Base-by-base conservation (phyloP, 1,140 invertebrate genomes). In the Phthorimaea operculella region DNA sequence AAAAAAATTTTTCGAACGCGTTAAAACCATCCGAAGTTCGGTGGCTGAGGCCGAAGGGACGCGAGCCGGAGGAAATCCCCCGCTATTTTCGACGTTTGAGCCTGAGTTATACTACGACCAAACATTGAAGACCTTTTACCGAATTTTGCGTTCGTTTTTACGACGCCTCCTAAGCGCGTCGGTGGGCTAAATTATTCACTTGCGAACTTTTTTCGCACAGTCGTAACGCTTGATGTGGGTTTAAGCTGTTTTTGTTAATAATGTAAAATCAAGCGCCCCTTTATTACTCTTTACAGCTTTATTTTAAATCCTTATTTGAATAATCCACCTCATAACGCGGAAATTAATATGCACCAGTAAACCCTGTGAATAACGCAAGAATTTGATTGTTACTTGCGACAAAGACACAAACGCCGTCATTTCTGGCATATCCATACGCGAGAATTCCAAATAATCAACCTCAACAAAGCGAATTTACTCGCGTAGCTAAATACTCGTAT, bases 111-210 rank as follows among this genome's bases (percentile, higher is more conserved):
- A 80, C 73, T 68, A 70, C 73, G 76, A 72, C 77, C 77, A 76
- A 81, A 75, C 70, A 74, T 75, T 81, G 70, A 76, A 81, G 78
- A 79, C 72, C 80, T 78, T 80, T 77, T 81, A 78, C 75, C 66
- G 74, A 81, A 81, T 74, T 83, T 74, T 67, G 59, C 73, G 70
- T 78, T 76, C 59, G 70, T 70, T 76, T 83, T 81, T 83, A 80
- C 78, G 78, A 77, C 66, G 59, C 62, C 68, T 77, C 70, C 71
- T 83, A 71, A 83, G 73, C 67, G 50, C 34, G 68, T 70, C 55
- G 71, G 69, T 68, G 60, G 68, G 60, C 69, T 81, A 79, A 80
- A 81, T 80, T 75, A 83, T 83, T 83, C 76, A 78, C 59, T 21
- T 9, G 34, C 53, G 58, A 66, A 70, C 58, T 68, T 79, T 75